These are phyloP conservation scores for Notarius quadriscutis DNA, from an alignment of 2,113 vertebrate species.

Conservation along the genomic window DNA sequence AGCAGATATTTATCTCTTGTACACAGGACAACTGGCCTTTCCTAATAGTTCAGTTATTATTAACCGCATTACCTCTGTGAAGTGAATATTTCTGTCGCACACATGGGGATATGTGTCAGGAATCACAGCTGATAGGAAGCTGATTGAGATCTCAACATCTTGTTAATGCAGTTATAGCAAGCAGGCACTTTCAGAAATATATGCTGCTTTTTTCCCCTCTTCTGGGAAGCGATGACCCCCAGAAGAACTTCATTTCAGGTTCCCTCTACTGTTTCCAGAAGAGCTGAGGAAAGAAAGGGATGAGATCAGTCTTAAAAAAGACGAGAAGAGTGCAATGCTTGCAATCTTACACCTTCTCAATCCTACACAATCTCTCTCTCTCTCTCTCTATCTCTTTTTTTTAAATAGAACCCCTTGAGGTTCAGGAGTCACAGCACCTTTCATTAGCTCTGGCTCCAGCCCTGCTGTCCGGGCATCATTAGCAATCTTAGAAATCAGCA, in stretches of 20 bases:
- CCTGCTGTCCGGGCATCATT: conserved; percentile 68
- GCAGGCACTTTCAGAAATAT: conserved; percentile 50
- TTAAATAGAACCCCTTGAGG: conserved; percentile 70
- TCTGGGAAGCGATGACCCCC: conserved; percentile 39
- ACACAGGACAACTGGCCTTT: not conserved
- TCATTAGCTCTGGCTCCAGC: conserved; percentile 68
- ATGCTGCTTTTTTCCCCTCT: conserved; percentile 26
- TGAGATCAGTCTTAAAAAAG: conserved; percentile 51
- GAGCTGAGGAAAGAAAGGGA: conserved; percentile 48
- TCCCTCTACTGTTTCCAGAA: conserved; percentile 35
- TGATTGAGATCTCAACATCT: conserved; percentile 48
- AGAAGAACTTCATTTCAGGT: conserved; percentile 46
- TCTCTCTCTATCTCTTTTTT: conserved; percentile 45
- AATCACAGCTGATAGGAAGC: conserved; percentile 42
- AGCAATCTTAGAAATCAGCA: conserved; percentile 68
- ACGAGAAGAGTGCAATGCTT: conserved; percentile 55
- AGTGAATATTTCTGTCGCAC: conserved; percentile 14
- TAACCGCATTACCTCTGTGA: not conserved
- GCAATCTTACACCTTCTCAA: conserved; percentile 52
- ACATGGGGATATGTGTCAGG: conserved; percentile 18
- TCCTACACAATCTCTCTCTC: conserved; percentile 12
- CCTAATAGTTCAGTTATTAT: not conserved
- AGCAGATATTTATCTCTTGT: not conserved
- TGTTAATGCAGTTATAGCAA: conserved; percentile 52
- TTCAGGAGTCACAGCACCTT: conserved; percentile 66